Evolutionary conservation across 2,797 vertebrate genomes (phyloP).

Genomic region (Eulemur mongoz): DNA sequence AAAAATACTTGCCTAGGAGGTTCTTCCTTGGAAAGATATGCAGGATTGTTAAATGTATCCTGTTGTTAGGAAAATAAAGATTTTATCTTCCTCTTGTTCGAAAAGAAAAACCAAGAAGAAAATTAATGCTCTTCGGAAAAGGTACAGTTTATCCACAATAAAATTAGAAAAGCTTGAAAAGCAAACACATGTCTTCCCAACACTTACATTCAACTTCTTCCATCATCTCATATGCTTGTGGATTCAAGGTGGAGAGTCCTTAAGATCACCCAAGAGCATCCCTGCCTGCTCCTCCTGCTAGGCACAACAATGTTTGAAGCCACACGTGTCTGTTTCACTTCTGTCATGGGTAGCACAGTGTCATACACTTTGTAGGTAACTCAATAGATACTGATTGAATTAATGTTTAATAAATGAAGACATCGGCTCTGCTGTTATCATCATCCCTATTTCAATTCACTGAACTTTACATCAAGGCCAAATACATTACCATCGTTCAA

Average conservation of each 20-base stretch:
- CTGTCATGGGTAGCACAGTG: not conserved
- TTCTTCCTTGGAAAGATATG: not conserved
- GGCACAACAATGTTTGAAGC: not conserved
- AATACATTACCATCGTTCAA: not conserved
- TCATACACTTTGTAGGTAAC: not conserved
- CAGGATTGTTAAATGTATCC: not conserved
- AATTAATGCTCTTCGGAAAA: not conserved
- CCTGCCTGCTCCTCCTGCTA: accelerated
- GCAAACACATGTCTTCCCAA: not conserved
- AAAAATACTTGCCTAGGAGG: not conserved
- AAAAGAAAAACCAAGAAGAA: not conserved
- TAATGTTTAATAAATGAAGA: not conserved
- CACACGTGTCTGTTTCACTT: not conserved
- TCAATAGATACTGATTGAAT: not conserved
- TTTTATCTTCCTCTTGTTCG: not conserved
- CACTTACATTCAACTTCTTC: not conserved
- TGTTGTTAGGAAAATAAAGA: not conserved
- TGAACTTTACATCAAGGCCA: not conserved
- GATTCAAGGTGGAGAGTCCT: not conserved
- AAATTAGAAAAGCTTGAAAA: not conserved
- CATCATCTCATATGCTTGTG: not conserved
- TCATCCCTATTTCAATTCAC: not conserved
- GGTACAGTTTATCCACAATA: not conserved
- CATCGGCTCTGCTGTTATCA: not conserved
- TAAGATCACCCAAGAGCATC: accelerated